A percentile compares a stretch with the other conserved stretches of the same genome.
Conservation (phyloP, 2,888 invertebrate species). For the Plebejus argus region DNA sequence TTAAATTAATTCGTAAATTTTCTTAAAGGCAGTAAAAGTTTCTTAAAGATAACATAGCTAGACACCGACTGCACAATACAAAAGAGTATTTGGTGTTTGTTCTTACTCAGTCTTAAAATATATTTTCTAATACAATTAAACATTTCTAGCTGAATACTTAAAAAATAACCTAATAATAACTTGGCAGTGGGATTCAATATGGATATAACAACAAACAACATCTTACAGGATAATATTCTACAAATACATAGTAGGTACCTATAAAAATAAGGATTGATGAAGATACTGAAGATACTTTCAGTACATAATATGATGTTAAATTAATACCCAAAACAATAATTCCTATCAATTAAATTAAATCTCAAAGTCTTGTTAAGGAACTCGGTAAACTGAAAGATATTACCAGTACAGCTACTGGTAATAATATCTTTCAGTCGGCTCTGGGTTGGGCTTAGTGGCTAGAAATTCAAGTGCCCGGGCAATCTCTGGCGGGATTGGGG, state of each 20-base stretch:
- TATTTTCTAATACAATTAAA: not conserved
- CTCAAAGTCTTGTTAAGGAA: not conserved
- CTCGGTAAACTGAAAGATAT: not conserved
- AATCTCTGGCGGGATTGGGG: slow-evolving; percentile 79
- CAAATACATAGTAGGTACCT: not conserved
- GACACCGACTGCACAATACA: not conserved
- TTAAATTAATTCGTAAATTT: no score
- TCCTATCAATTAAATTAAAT: no score
- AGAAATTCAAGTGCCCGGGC: slow-evolving; percentile 76
- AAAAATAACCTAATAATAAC: not conserved
- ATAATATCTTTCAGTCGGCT: slow-evolving; percentile 54
- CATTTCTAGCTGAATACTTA: not conserved
- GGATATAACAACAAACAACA: not conserved
- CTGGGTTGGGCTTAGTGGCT: slow-evolving; percentile 68
- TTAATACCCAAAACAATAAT: not conserved
- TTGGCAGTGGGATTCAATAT: no score
- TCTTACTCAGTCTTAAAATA: not conserved
- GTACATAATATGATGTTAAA: not conserved
- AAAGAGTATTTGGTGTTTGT: not conserved
- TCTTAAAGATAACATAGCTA: not conserved
- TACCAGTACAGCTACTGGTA: not conserved
- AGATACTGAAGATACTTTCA: not conserved
- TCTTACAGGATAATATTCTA: not conserved
- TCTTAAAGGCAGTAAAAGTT: no score
- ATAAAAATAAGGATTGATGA: no score